Conservation (phyloP, 1,140 invertebrate genomes). For the Rhopalosiphum maidis region DNA sequence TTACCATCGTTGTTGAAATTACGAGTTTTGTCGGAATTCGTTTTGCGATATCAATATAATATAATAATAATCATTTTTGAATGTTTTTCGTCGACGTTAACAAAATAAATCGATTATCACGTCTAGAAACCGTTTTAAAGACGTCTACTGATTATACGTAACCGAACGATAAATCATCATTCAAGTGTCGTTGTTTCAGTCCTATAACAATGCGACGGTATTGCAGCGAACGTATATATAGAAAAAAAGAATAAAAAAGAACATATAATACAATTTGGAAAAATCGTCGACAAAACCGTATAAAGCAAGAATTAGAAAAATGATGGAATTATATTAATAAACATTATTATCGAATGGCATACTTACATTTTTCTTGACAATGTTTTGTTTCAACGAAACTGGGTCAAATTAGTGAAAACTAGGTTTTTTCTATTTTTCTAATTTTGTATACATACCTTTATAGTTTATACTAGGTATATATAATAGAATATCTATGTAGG, state of each 20-base stretch:
- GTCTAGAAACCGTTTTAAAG: not conserved
- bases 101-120: not conserved
- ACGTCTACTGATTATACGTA: not conserved
- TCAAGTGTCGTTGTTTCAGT: not conserved
- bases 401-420: not conserved
- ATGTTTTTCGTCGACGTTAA: not conserved
- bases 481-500: not conserved
- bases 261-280: not conserved
- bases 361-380: not conserved
- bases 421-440: not conserved
- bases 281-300: not conserved
- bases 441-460: not conserved
- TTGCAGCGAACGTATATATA: not conserved
- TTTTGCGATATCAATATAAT: not conserved
- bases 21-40: not conserved
- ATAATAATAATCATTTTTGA: not conserved
- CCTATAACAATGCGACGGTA: not conserved
- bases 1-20: not conserved
- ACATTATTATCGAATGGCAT: not conserved
- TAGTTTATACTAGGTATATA: not conserved
- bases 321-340: not conserved
- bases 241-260: not conserved
- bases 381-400: not conserved
- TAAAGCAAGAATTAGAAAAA: not conserved
- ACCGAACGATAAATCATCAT: conserved; percentile 9